Conservation (phyloP, 2,113 vertebrate species). For the Entomyzon cyanotis region DNA sequence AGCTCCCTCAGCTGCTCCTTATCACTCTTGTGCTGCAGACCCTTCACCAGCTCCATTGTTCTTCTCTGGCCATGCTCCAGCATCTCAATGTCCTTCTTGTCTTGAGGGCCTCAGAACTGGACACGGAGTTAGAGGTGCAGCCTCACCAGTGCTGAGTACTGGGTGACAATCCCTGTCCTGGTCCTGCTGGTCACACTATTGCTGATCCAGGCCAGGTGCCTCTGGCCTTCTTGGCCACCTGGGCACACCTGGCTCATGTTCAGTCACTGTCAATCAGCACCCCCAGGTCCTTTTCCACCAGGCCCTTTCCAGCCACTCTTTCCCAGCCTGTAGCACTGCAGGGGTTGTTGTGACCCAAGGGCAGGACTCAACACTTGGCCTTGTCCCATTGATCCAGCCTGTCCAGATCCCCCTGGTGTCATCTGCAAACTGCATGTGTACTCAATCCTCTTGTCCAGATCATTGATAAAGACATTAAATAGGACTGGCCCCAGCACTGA, state of each 20-base stretch:
- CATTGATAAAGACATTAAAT: too few relatives aligned
- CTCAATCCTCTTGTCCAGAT: background rate
- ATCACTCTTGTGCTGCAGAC: background rate
- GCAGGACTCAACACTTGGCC: accelerated
- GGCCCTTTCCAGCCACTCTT: background rate
- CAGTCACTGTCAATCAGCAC: background rate
- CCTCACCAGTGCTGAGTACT: accelerated
- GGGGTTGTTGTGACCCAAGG: background rate
- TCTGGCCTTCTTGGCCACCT: background rate
- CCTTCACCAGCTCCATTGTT: background rate
- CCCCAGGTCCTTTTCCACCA: accelerated
- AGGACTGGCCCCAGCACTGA: background rate
- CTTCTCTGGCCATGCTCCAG: background rate
- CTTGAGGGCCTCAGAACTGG: background rate
- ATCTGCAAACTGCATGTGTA: background rate
- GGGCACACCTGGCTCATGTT: background rate
- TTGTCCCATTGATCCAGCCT: too few relatives aligned
- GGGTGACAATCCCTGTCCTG: accelerated
- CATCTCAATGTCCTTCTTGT: too few relatives aligned
- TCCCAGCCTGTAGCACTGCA: background rate
- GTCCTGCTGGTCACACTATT: background rate
- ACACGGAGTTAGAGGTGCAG: too few relatives aligned
- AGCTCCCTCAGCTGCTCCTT: background rate
- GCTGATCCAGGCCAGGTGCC: background rate
- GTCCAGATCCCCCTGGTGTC: background rate